Conservation (phyloP, 2,113 vertebrate species). For the Columba livia region DNA sequence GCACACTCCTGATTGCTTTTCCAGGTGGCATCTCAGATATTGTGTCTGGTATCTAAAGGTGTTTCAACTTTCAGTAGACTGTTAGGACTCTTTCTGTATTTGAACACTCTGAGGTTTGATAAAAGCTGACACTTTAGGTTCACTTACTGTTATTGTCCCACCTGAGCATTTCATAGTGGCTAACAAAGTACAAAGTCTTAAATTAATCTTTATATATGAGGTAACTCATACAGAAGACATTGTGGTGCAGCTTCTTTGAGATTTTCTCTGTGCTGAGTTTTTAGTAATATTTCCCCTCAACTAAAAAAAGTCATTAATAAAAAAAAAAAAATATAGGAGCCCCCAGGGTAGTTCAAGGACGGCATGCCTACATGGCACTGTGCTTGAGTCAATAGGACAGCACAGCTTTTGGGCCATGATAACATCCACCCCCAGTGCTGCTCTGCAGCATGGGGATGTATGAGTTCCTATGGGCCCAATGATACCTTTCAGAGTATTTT, state of each 20-base stretch:
- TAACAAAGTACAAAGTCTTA: not conserved
- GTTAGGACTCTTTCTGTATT: not conserved
- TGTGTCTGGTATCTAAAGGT: not conserved
- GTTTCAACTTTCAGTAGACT: not conserved
- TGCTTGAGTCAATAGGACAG: not conserved
- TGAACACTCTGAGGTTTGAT: not conserved
- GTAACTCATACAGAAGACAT: not conserved
- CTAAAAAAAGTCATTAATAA: too few species aligned
- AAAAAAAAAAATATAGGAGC: not conserved
- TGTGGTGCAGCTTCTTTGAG: not conserved
- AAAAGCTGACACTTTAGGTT: not conserved
- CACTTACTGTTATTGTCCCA: not conserved
- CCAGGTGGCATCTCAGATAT: not conserved
- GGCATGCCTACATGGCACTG: not conserved
- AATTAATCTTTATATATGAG: not conserved
- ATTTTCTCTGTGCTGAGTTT: not conserved
- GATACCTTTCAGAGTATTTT: not conserved
- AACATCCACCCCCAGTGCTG: not conserved
- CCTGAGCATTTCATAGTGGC: not conserved
- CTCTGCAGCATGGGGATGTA: not conserved
- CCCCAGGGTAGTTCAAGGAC: not conserved
- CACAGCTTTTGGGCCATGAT: not conserved
- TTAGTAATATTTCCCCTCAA: not conserved
- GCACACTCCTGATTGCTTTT: slow-evolving; percentile 2
- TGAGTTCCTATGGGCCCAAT: not conserved